Evolutionary conservation across 64 coral and sea anemone species (phyloP).

Genomic region (Dendronephthya gigantea): DNA sequence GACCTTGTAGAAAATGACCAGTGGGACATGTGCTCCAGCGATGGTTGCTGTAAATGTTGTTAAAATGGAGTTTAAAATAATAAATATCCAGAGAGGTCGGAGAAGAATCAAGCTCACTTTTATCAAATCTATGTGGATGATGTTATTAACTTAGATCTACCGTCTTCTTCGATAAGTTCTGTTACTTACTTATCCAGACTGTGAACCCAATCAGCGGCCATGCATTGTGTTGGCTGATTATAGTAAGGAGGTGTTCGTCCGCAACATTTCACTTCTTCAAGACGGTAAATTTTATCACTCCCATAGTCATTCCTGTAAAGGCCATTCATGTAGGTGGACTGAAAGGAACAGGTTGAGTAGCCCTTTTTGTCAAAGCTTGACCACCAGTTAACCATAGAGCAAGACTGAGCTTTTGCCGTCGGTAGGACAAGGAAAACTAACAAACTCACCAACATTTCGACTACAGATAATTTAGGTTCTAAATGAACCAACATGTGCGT

Average conservation of each 20-base stretch:
- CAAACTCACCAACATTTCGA: background rate
- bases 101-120: too few relatives aligned
- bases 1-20: constrained; percentile 28
- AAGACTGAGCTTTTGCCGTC: background rate
- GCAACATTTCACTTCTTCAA: background rate
- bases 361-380: constrained; percentile 20
- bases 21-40: constrained; percentile 26
- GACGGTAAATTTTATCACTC: background rate
- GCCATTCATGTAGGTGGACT: background rate
- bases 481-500: too few relatives aligned
- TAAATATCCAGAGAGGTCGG: too few relatives aligned
- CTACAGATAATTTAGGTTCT: too few relatives aligned
- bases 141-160: too few relatives aligned
- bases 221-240: background rate
- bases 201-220: background rate
- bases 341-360: background rate
- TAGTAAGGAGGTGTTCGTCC: background rate
- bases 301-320: background rate
- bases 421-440: background rate
- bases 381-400: constrained; percentile 24
- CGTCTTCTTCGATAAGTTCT: too few relatives aligned
- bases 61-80: background rate
- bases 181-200: background rate
- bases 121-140: too few relatives aligned
- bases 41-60: constrained; percentile 13